phyloP scores from a whole-genome alignment of 2,797 vertebrate species.

The Esox lucius region DNA sequence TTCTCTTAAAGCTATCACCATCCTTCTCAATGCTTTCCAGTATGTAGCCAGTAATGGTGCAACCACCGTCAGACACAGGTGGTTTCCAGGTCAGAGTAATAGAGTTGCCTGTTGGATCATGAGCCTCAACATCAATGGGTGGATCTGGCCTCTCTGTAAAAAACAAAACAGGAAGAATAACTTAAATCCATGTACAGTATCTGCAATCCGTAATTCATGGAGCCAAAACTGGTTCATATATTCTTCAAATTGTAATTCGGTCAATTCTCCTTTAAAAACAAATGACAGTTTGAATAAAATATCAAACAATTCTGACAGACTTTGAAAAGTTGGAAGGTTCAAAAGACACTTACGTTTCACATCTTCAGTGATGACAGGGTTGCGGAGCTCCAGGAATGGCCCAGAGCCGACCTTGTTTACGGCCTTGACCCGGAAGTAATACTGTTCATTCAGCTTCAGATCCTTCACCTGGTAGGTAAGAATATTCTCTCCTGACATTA shows the following conservation, averaged over 20 bases:
- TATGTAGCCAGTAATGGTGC: slow-evolving; percentile 95
- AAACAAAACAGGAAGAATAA: not conserved
- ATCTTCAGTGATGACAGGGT: slow-evolving; percentile 90
- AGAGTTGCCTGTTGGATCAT: slow-evolving; percentile 89
- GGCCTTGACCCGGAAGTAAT: slow-evolving; percentile 97
- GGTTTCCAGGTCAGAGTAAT: slow-evolving; percentile 94
- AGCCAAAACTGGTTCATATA: not conserved
- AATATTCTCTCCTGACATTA: slow-evolving; percentile 90
- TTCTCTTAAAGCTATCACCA: slow-evolving; percentile 87
- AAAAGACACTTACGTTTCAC: slow-evolving; percentile 84
- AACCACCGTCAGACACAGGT: slow-evolving; percentile 91
- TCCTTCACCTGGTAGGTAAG: slow-evolving; percentile 87
- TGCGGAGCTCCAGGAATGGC: slow-evolving; percentile 88
- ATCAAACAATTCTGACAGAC: not conserved
- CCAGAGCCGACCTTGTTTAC: slow-evolving; percentile 95
- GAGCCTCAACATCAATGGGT: slow-evolving; percentile 89
- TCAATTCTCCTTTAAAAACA: not conserved
- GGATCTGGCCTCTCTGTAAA: slow-evolving; percentile 93
- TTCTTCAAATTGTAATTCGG: not conserved
- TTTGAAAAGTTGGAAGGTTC: too few species aligned
- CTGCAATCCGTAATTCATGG: not conserved
- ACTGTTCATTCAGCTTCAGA: slow-evolving; percentile 91
- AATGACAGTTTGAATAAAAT: not conserved
- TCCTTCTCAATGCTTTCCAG: slow-evolving; percentile 93
- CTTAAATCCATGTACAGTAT: too few species aligned